Percentiles rank a stretch among this genome's conserved stretches.
These are phyloP conservation scores for Microcebus lehilahytsara DNA, from an alignment of 2,113 vertebrate species.

Conservation along the genomic window DNA sequence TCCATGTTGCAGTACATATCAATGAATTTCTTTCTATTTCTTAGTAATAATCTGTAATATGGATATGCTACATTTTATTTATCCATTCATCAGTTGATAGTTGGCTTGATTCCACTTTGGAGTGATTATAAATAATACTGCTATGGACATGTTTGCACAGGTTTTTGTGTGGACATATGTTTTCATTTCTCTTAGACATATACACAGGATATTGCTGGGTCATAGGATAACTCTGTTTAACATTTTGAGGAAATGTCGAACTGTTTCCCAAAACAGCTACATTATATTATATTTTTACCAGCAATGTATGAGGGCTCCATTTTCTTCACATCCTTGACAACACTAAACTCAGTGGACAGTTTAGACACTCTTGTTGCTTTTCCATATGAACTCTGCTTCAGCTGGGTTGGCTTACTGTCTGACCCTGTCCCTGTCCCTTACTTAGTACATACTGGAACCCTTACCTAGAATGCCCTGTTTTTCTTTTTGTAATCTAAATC, in stretches of 20 bases:
- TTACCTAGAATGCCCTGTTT: neutral
- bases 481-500: neutral
- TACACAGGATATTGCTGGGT: neutral
- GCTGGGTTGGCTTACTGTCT: neutral
- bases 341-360: neutral
- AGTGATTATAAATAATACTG: neutral
- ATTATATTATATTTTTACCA: neutral
- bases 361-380: neutral
- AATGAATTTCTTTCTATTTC: neutral
- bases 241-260: neutral
- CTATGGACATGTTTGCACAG: neutral
- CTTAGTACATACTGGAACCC: neutral
- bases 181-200: neutral
- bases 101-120: neutral
- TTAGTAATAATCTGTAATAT: neutral
- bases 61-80: neutral
- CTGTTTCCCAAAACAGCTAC: neutral
- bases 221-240: neutral
- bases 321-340: neutral
- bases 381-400: neutral
- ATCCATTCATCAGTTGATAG: neutral
- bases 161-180: neutral
- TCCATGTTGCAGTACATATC: neutral
- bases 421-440: neutral
- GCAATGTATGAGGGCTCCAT: neutral